phyloP scores from a whole-genome alignment of 2,113 vertebrate species.

The Gymnocephalus cernua region DNA sequence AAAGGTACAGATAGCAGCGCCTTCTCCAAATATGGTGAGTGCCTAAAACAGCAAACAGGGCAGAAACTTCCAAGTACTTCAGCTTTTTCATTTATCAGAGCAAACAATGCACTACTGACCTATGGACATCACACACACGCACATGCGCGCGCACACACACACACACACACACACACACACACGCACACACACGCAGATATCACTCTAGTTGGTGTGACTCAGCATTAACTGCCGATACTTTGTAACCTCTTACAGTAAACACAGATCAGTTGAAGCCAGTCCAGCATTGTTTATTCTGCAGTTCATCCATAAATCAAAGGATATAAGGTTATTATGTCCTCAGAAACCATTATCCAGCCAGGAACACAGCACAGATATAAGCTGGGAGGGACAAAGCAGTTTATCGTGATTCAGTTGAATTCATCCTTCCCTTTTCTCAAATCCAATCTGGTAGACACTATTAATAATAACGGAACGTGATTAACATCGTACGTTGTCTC shows the following conservation, averaged over 20 bases:
- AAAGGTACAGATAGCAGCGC: background rate
- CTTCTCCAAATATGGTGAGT: background rate
- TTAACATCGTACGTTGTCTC: background rate
- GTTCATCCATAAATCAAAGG: constrained; percentile 1
- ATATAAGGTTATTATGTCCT: background rate
- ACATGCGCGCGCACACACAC: too few species aligned
- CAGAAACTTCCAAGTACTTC: background rate
- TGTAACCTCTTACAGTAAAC: background rate
- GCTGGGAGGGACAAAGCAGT: constrained; percentile 23
- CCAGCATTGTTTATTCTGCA: background rate
- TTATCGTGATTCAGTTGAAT: constrained; percentile 23
- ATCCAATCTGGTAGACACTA: constrained; percentile 4
- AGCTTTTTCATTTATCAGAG: background rate
- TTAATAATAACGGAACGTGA: constrained; percentile 12
- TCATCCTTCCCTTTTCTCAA: constrained; percentile 10
- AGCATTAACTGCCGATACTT: background rate
- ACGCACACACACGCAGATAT: background rate
- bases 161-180: background rate
- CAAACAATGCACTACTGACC: too few species aligned
- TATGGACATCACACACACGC: background rate
- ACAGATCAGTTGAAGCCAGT: background rate
- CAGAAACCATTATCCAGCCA: constrained; percentile 1
- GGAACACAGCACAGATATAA: constrained; percentile 5
- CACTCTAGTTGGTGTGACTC: background rate
- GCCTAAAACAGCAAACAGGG: background rate